These are phyloP conservation scores for Manduca sexta DNA, from an alignment of 1,140 invertebrate genomes.

Conservation along the genomic window DNA sequence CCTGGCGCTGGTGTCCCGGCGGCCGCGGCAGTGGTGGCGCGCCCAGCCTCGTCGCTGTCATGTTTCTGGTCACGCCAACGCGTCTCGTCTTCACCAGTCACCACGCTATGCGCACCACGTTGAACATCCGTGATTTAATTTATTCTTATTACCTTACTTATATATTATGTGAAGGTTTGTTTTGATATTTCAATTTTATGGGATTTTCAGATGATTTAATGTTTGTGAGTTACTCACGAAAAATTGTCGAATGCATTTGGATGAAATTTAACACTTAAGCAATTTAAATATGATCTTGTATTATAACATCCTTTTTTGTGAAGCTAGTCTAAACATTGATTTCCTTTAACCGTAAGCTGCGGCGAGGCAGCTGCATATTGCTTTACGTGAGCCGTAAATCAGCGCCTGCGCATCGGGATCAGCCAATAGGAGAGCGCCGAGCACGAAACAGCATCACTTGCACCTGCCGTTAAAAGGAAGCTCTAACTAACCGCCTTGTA, in stretches of 20 bases:
- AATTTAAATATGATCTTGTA: constrained; percentile 21
- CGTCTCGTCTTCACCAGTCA: background rate
- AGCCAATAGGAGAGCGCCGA: constrained; percentile 38
- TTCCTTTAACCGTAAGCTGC: constrained; percentile 37
- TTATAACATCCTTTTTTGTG: constrained; percentile 33
- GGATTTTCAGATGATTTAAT: too few relatives aligned
- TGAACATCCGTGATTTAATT: background rate
- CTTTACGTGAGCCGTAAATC: constrained; percentile 32
- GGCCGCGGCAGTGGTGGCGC: constrained; percentile 24
- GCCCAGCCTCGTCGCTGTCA: constrained; percentile 32
- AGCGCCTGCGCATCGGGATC: constrained; percentile 39
- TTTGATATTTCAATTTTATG: too few relatives aligned
- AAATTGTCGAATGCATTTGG: too few relatives aligned
- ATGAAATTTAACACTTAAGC: too few relatives aligned
- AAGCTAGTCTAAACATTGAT: constrained; percentile 34
- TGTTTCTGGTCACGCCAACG: constrained; percentile 50
- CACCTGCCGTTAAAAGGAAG: constrained; percentile 63
- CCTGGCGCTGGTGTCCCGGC: constrained; percentile 36
- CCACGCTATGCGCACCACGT: background rate
- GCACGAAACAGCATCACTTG: constrained; percentile 25
- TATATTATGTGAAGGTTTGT: too few relatives aligned
- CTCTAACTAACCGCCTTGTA: constrained; percentile 34
- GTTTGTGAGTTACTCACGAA: too few relatives aligned
- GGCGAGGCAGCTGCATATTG: constrained; percentile 39
- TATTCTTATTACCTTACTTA: too few relatives aligned